Conservation (phyloP, 2,797 vertebrate genomes). For the Chelon labrosus region DNA sequence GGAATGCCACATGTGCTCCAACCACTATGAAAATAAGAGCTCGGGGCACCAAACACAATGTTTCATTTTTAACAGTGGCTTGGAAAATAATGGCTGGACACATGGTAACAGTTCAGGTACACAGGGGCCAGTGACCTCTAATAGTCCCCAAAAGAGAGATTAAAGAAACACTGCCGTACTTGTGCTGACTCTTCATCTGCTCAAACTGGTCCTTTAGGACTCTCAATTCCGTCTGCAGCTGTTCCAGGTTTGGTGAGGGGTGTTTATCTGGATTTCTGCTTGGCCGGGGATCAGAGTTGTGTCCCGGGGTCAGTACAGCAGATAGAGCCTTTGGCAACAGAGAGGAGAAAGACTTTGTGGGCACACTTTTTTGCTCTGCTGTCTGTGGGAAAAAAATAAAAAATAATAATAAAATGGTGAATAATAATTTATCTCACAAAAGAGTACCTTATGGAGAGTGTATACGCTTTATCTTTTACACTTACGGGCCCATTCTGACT, state of each 20-base stretch:
- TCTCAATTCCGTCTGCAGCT: slow-evolving; percentile 90
- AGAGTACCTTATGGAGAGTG: neutral
- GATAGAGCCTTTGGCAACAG: slow-evolving; percentile 82
- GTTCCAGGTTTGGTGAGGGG: slow-evolving; percentile 82
- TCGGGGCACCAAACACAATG: neutral
- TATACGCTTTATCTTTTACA: neutral
- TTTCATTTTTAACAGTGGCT: neutral
- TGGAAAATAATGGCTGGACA: neutral
- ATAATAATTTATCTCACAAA: neutral
- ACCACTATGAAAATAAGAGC: neutral
- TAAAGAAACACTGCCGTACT: slow-evolving; percentile 78
- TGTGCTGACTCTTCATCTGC: slow-evolving; percentile 96
- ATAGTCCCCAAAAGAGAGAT: neutral
- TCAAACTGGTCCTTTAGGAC: slow-evolving; percentile 92
- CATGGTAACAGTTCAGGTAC: neutral
- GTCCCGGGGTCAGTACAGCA: slow-evolving; percentile 71
- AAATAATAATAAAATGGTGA: neutral
- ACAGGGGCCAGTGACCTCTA: neutral
- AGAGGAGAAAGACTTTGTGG: slow-evolving; percentile 73
- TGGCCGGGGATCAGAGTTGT: slow-evolving; percentile 75
- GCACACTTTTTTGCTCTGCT: slow-evolving; percentile 82
- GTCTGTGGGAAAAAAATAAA: slow-evolving; percentile 72
- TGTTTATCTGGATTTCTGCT: slow-evolving; percentile 76
- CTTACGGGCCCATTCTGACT: slow-evolving; percentile 44
- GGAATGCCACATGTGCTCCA: neutral